Conservation (phyloP, 2,113 vertebrate species). For the Lates calcarifer region DNA sequence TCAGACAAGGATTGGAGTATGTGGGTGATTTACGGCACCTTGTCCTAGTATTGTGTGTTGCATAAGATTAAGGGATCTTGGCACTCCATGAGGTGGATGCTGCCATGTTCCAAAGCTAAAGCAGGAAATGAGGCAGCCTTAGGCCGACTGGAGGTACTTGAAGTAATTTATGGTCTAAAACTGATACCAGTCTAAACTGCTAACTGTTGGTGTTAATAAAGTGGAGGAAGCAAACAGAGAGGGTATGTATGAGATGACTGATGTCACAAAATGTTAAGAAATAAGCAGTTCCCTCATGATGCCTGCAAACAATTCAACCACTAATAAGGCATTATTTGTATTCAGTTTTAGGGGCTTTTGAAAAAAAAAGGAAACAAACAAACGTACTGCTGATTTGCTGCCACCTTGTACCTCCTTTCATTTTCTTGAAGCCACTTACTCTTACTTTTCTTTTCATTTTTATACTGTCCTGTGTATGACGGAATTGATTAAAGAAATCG, state of each 20-base stretch:
- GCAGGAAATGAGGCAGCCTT: too few relatives aligned
- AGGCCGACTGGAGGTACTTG: too few relatives aligned
- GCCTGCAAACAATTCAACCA: background rate
- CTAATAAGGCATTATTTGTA: background rate
- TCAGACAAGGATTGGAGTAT: background rate
- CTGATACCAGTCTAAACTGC: background rate
- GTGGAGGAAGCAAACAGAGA: background rate
- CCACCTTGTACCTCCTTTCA: background rate
- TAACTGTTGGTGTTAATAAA: background rate
- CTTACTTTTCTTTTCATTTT: background rate
- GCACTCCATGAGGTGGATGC: background rate
- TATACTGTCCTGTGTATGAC: background rate
- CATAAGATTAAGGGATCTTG: background rate
- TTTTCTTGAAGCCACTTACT: background rate
- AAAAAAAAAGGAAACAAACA: background rate
- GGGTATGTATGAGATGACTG: background rate
- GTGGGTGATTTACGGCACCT: background rate
- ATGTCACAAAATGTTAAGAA: background rate
- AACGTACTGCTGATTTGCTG: too few relatives aligned
- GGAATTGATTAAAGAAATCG: background rate
- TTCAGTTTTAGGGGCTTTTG: background rate
- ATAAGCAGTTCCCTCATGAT: background rate
- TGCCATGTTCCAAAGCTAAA: too few relatives aligned
- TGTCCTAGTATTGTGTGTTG: background rate
- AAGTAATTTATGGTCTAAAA: too few relatives aligned